These are phyloP conservation scores for Eupithecia tripunctaria DNA, from an alignment of 2,888 invertebrate genomes.

Conservation along the genomic window DNA sequence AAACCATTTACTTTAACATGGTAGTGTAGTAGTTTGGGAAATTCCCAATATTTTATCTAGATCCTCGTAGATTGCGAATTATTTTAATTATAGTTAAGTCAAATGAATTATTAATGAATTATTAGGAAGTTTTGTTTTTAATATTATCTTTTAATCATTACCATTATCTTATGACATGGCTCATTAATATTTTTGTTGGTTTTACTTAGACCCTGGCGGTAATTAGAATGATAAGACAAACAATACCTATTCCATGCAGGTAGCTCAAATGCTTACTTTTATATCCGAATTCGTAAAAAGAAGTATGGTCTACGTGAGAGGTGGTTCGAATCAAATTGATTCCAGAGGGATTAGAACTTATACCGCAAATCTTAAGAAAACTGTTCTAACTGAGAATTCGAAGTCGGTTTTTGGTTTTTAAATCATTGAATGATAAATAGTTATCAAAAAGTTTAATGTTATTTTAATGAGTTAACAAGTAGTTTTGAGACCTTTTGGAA, in stretches of 20 bases:
- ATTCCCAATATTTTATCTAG: background rate
- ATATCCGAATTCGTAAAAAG: background rate
- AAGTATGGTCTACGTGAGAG: too few relatives aligned
- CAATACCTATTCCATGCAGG: too few relatives aligned
- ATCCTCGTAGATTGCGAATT: background rate
- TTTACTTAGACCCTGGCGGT: background rate
- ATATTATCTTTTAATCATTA: background rate
- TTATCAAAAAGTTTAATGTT: background rate
- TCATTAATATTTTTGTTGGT: constrained; percentile 2
- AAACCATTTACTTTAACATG: background rate
- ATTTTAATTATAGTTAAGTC: background rate
- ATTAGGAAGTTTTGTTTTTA: background rate
- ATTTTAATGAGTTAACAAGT: background rate
- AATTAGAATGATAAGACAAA: background rate
- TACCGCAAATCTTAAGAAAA: too few relatives aligned
- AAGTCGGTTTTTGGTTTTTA: too few relatives aligned
- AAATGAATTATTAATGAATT: background rate
- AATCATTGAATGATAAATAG: too few relatives aligned
- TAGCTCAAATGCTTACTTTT: background rate
- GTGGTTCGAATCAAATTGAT: too few relatives aligned
- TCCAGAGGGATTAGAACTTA: too few relatives aligned
- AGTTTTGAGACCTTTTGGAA: background rate
- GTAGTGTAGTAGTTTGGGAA: background rate
- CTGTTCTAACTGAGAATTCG: too few relatives aligned
- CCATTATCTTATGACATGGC: constrained; percentile 3